A percentile compares a stretch with the other conserved stretches of the same genome.
Conservation (phyloP, 2,113 vertebrate genomes). For the Octodon degus region DNA sequence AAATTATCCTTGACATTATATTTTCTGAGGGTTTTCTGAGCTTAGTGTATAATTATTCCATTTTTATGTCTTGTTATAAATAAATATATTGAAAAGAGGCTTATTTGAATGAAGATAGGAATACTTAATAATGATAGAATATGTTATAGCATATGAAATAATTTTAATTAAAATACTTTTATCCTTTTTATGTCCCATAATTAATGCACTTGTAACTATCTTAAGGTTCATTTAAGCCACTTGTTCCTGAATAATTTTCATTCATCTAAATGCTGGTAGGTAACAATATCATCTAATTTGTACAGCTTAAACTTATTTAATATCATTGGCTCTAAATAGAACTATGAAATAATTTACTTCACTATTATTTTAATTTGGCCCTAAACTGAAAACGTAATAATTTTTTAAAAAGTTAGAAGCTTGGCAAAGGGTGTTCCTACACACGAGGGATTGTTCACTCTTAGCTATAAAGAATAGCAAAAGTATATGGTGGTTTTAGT, state of each 20-base stretch:
- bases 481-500: background rate
- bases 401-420: background rate
- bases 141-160: constrained; percentile 10
- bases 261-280: background rate
- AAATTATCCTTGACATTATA: background rate
- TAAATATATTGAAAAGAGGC: background rate
- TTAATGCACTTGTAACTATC: constrained; percentile 26
- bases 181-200: constrained; percentile 20
- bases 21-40: constrained; percentile 46
- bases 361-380: background rate
- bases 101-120: constrained; percentile 39
- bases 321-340: background rate
- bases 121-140: constrained; percentile 15
- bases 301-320: constrained; percentile 33
- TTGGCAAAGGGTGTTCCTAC: background rate
- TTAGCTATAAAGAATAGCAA: constrained; percentile 24
- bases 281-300: constrained; percentile 45
- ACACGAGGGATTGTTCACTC: background rate
- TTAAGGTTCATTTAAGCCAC: constrained; percentile 16
- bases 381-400: background rate
- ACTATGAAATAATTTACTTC: background rate
- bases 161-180: constrained; percentile 55
- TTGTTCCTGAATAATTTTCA: constrained; percentile 50
- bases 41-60: background rate
- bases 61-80: constrained; percentile 33